Evolutionary conservation across 2,113 vertebrate species (phyloP), one percentile per base, ranked within the genome.

Genomic region (Ursus arctos): DNA sequence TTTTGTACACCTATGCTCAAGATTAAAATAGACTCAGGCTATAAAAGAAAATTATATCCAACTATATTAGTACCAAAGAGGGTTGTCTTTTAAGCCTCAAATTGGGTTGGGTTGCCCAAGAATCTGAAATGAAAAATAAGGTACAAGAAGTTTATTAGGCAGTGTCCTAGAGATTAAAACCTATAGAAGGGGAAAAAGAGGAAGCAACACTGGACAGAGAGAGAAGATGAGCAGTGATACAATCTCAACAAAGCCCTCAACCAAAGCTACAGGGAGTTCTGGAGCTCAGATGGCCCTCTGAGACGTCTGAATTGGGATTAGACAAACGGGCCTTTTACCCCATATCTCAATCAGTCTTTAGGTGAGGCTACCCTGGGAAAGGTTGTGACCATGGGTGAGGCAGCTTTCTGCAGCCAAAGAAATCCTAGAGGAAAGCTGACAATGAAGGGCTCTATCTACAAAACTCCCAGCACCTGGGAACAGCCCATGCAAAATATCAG

Each of bases 1-100:
- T 84, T 85, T 84, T 67, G 21, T 28, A 80, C 22, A 80, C 26
- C 36, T n/a, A 51, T 55, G 8, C 36, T 40, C 9, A 88, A 74
- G 28, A 19, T 91, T 53, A 94, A 97, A 84, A 91, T 61, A 69
- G 28, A 91, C 92, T 85, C 24, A 82, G 18, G 51, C 3, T 65
- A 11, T 24, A 13, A 61, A 49, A 84, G 4, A 94, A 93, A 85
- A 71, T 53, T 53, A 88, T 26, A 31, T 49, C 2, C 18, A 94
- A 61, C 4, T 65, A 1, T 72, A 88, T 81, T 71, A 43, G 16
- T 61, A 80, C 7, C 7, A 67, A n/a, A 74, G 9, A 31, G 16
- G 1, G 4, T 43, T 43, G 3, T 63, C 55, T 72, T 71, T 36
- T 8, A 67, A 69, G 22, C 9, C 67, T 57, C 15, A 26, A 15